Evolutionary conservation across 2,888 invertebrate genomes (phyloP), one percentile per base, ranked within the genome.

Genomic region (Drosophila incognita): DNA sequence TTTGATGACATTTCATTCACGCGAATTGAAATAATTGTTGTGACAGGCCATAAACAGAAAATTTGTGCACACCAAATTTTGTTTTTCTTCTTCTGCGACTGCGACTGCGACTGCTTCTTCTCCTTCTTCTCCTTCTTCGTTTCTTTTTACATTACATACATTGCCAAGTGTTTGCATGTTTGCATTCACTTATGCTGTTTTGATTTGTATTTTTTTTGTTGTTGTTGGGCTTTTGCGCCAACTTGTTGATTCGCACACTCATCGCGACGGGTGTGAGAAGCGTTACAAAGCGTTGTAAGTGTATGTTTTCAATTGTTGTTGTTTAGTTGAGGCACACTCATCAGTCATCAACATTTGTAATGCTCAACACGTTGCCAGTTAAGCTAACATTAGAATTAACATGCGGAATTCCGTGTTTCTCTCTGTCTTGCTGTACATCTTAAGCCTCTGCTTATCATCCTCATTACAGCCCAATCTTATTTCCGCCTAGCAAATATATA

Each of bases 211-310:
- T 36, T 36, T 7, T 4, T 21, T 31, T n/a, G 10, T 21, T 21
- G 1, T 63, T 59, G 38, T 63, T 36, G 52, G 62, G 54, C 63
- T 65, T 77, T 36, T 57, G 62, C 73, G 69, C 68, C 83, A 77
- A 85, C 82, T 81, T 83, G 86, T 86, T 80, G 82, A 81, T 83
- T 83, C 66, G 70, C 77, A 69, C 71, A 82, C 73, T 81, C 70
- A 81, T 66, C 56, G 81, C 63, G 66, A 69, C 68, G 69, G 57
- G 63, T 70, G 58, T 73, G 72, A 80, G 65, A 69, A 57, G 69
- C 64, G 54, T 67, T 69, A 76, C 66, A 68, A 70, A 46, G 46
- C 24, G 15, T 15, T 46, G 24, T 24, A 46, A 46, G 21, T 2
- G 42, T 21, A 5, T 11, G 21, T 46, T 29, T 42, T 53, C n/a